These are phyloP conservation scores for Andrena chrysosceles DNA, from an alignment of 2,888 invertebrate species.

Conservation along the genomic window DNA sequence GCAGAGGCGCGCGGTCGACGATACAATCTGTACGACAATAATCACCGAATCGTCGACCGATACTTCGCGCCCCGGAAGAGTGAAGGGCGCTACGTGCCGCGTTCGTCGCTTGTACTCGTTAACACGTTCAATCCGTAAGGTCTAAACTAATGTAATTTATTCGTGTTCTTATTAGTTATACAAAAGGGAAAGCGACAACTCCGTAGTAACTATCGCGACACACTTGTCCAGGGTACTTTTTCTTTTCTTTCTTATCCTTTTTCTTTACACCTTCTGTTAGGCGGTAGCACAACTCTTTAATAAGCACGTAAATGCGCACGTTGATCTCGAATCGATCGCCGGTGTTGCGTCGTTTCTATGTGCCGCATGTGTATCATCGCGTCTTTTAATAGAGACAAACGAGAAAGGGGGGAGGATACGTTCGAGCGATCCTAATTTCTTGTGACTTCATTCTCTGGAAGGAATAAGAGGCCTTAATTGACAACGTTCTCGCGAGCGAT, in stretches of 20 bases:
- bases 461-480: constrained; percentile 60
- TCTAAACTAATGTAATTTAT: constrained; percentile 74
- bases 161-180: constrained; percentile 66
- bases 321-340: constrained; percentile 23
- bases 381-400: background rate
- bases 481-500: constrained; percentile 54
- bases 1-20: background rate
- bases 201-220: constrained; percentile 50
- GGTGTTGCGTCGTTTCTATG: background rate
- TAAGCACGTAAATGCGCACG: constrained; percentile 1
- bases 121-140: constrained; percentile 40
- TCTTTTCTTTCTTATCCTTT: constrained; percentile 1
- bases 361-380: background rate
- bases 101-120: constrained; percentile 13
- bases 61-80: background rate
- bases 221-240: constrained; percentile 73
- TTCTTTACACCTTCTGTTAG: constrained; percentile 13
- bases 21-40: background rate
- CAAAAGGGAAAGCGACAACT: constrained; percentile 27
- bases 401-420: background rate
- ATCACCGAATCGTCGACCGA: background rate
- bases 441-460: background rate
- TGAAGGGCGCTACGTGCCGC: background rate
- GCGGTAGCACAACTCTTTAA: constrained; percentile 4
- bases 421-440: background rate